phyloP scores from a whole-genome alignment of 2,113 vertebrate genomes.

The Cromileptes altivelis region DNA sequence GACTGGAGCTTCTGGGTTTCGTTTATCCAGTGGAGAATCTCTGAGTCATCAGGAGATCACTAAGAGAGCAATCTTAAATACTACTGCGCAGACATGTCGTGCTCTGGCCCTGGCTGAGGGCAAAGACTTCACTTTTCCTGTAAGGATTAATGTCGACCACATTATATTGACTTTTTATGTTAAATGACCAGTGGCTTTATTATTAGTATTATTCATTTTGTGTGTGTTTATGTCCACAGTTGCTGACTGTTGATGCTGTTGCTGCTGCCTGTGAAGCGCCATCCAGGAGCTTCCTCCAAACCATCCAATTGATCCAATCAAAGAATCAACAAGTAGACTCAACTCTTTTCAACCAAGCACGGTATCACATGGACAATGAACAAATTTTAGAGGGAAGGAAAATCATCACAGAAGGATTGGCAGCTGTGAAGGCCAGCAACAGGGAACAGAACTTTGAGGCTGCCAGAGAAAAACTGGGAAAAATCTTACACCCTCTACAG shows the following conservation, averaged over 20 bases:
- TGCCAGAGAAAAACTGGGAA: background rate
- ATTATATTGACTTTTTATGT: background rate
- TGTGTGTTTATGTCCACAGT: background rate
- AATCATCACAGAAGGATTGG: background rate
- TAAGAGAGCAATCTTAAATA: background rate
- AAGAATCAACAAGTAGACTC: background rate
- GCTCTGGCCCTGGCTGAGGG: slow-evolving; percentile 1
- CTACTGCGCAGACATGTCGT: background rate
- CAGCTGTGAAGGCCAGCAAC: slow-evolving; percentile 5
- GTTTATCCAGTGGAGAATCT: background rate
- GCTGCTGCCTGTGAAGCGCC: slow-evolving; percentile 1
- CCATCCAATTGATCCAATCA: background rate
- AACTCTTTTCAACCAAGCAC: fast-evolving
- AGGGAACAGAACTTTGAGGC: background rate
- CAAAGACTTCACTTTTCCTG: slow-evolving; percentile 13
- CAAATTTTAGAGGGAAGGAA: background rate
- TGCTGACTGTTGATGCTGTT: background rate
- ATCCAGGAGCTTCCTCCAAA: background rate
- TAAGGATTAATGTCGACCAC: background rate
- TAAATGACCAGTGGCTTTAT: background rate
- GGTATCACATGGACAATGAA: background rate
- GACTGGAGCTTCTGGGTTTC: background rate
- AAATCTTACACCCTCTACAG: slow-evolving; percentile 20
- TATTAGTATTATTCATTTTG: background rate
- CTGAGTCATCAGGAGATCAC: background rate